Base-by-base conservation (phyloP, 2,113 vertebrate species). In the Leucosticte australis region DNA sequence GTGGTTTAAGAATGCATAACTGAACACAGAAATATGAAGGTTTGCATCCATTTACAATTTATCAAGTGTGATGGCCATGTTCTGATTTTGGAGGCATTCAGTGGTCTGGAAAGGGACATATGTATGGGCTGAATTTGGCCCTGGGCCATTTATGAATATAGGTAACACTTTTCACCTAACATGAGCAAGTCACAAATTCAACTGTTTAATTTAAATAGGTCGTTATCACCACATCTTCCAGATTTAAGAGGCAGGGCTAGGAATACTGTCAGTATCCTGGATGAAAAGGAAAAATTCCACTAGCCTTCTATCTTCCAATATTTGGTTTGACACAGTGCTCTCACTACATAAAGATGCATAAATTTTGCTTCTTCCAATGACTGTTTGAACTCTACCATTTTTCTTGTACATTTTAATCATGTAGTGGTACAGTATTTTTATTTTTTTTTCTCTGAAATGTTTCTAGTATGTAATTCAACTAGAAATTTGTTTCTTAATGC, bases 1-100 rank as follows among this genome's bases (percentile, higher is more conserved):
- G 55, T 73, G 64, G 59, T 92, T 91, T 89, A 90, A 84, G 92
- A 91, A 95, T 74, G 91, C 82, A 63, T 95, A 96, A 90, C 85
- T 86, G 92, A 92, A 92, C 86, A 93, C 64, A 57, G 76, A 73
- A 95, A 95, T 89, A 81, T 89, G 95, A 94, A 88, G 90, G 88
- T 60, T 93, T 96, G 85, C 76, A 93, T 93, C 94, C 92, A 83
- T 77, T 91, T 95, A 83, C 85, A 80, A 92, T 94, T 96, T 94
- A 96, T 97, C 95, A 90, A 93, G 42, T 95, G 49, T 96, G 96
- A 97, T 96, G 90, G 93, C 93, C 94, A 62, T n/a, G 86, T 93
- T 86, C 88, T 86, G 93, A 96, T 96, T 96, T 94, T 85, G 90
- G 90, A 93, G 41, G 90, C 56, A 93, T 83, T 96, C 96, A 94